These are phyloP conservation scores for Campylorhamphus procurvoides DNA, from an alignment of 2,113 vertebrate genomes.

Conservation along the genomic window DNA sequence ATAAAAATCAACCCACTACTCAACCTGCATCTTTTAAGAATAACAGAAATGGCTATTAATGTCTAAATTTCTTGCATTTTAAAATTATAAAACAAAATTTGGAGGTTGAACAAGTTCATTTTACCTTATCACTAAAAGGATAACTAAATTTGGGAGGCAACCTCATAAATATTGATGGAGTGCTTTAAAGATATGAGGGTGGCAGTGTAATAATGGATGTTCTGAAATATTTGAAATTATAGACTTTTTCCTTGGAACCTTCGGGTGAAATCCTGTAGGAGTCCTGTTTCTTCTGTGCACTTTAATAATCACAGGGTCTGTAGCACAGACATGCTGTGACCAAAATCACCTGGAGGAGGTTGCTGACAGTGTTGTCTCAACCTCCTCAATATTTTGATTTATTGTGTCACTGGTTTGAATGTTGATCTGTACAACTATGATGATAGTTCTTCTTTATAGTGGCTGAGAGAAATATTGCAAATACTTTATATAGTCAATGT, in stretches of 20 bases:
- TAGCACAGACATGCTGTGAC: not conserved
- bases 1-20: fast-evolving
- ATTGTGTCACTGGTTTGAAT: not conserved
- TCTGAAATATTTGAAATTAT: not conserved
- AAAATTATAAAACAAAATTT: not conserved
- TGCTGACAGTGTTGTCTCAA: not conserved
- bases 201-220: not conserved
- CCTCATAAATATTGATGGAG: not conserved
- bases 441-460: not conserved
- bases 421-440: not conserved
- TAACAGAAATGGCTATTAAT: not conserved
- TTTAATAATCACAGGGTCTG: not conserved
- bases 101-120: not conserved
- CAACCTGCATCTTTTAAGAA: not conserved
- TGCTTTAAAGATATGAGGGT: not conserved
- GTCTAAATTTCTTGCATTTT: not conserved
- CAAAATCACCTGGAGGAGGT: not conserved
- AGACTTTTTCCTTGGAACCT: not conserved
- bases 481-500: not conserved
- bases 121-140: not conserved
- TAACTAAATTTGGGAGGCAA: not conserved
- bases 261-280: not conserved
- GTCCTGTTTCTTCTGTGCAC: not conserved
- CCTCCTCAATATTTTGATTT: not conserved
- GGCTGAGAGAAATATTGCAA: not conserved